Evolutionary conservation across 1,140 invertebrate genomes (phyloP).

Genomic region (Achroia grisella): DNA sequence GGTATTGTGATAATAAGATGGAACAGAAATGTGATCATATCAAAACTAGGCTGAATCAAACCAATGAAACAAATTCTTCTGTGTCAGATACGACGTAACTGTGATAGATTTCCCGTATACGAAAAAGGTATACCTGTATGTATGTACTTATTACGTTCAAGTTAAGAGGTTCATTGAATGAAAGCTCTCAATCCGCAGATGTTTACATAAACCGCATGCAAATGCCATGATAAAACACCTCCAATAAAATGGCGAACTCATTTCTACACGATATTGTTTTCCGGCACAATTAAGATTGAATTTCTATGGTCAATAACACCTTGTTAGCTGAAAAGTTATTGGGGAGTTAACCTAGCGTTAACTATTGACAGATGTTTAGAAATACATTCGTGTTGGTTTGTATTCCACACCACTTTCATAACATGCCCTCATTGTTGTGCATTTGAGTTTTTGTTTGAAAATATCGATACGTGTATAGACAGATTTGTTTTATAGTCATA

Average conservation of each 20-base stretch:
- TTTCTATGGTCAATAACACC: constrained; percentile 46
- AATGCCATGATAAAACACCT: constrained; percentile 36
- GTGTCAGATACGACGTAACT: too few relatives aligned
- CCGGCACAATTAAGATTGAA: constrained; percentile 55
- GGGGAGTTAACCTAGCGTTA: constrained; percentile 9
- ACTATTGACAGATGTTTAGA: constrained; percentile 36
- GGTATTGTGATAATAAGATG: too few relatives aligned
- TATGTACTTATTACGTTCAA: too few relatives aligned
- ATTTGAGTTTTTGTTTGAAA: constrained; percentile 5
- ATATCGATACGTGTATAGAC: constrained; percentile 5
- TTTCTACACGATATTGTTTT: constrained; percentile 44
- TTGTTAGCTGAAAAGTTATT: not conserved
- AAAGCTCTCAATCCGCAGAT: constrained; percentile 23
- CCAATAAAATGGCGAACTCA: constrained; percentile 31
- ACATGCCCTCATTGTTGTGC: constrained; percentile 10
- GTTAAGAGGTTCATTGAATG: too few relatives aligned
- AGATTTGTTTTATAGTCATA: constrained; percentile 5
- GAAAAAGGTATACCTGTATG: too few relatives aligned
- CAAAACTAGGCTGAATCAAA: too few relatives aligned
- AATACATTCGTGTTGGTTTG: constrained; percentile 23
- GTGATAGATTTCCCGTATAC: too few relatives aligned
- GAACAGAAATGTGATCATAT: too few relatives aligned
- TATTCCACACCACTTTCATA: constrained; percentile 10
- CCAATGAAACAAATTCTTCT: too few relatives aligned
- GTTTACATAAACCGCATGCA: constrained; percentile 32